Evolutionary conservation across 2,797 vertebrate genomes (phyloP).

Genomic region (Chelonia mydas): DNA sequence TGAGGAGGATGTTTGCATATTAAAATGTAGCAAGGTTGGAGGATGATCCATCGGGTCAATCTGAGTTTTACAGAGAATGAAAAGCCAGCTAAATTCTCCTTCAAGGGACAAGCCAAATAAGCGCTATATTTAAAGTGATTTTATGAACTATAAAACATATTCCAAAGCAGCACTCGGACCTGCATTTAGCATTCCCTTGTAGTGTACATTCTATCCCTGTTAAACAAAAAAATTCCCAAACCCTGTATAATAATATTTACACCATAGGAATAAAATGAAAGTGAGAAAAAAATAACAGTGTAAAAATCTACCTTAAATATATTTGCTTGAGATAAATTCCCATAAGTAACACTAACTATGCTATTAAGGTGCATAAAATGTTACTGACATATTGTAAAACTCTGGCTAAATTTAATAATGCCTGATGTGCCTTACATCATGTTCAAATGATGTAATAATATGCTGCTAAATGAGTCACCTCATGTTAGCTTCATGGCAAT

Average conservation of each 20-base stretch:
- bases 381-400: slow-evolving; percentile 75
- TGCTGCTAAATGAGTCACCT: slow-evolving; percentile 79
- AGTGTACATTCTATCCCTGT: neutral
- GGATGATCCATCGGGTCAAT: neutral
- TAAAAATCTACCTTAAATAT: slow-evolving; percentile 46
- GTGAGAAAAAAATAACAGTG: neutral
- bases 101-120: neutral
- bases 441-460: slow-evolving; percentile 82
- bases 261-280: neutral
- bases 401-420: slow-evolving; percentile 83
- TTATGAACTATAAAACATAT: neutral
- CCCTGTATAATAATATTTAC: neutral
- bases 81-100: neutral
- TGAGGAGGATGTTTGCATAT: neutral
- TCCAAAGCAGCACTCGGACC: neutral
- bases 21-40: neutral
- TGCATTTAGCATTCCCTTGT: neutral
- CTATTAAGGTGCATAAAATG: slow-evolving; percentile 72
- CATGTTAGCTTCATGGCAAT: slow-evolving; percentile 75
- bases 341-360: slow-evolving; percentile 65
- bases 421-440: slow-evolving; percentile 79
- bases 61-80: neutral
- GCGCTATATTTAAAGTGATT: neutral
- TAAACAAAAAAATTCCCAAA: slow-evolving; percentile 24
- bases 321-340: slow-evolving; percentile 61